Conservation (phyloP, 2,113 vertebrate species). For the Istiophorus platypterus region DNA sequence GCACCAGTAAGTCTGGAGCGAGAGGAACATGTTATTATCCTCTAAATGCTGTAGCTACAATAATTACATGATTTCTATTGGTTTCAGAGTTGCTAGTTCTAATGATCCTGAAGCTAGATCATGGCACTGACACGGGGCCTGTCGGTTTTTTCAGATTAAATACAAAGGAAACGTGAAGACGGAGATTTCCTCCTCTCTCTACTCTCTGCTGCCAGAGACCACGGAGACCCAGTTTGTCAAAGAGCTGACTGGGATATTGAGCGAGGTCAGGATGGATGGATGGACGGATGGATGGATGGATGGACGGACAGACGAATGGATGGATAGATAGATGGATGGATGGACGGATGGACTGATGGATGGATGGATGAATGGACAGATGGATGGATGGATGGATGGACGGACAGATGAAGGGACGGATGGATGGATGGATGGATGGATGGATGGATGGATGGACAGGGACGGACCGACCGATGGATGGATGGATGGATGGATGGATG, state of each 20-base stretch:
- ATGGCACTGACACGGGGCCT: neutral
- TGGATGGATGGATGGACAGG: neutral
- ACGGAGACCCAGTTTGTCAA: slow-evolving; percentile 76
- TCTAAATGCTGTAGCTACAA: too few species aligned
- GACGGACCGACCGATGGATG: neutral
- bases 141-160: slow-evolving; percentile 66
- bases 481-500: neutral
- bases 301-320: neutral
- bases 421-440: neutral
- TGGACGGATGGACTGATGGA: neutral
- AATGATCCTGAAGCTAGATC: too few species aligned
- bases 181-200: slow-evolving; percentile 71
- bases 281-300: neutral
- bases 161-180: slow-evolving; percentile 72
- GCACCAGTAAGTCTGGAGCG: too few species aligned
- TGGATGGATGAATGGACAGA: neutral
- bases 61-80: too few species aligned
- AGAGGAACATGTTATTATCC: too few species aligned
- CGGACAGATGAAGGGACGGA: neutral
- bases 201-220: slow-evolving; percentile 80
- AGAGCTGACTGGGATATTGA: slow-evolving; percentile 71
- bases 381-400: neutral
- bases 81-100: too few species aligned
- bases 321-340: neutral
- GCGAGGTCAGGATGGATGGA: slow-evolving; percentile 81